phyloP scores from a whole-genome alignment of 2,888 invertebrate species.

The Trissoscelio sp. region DNA sequence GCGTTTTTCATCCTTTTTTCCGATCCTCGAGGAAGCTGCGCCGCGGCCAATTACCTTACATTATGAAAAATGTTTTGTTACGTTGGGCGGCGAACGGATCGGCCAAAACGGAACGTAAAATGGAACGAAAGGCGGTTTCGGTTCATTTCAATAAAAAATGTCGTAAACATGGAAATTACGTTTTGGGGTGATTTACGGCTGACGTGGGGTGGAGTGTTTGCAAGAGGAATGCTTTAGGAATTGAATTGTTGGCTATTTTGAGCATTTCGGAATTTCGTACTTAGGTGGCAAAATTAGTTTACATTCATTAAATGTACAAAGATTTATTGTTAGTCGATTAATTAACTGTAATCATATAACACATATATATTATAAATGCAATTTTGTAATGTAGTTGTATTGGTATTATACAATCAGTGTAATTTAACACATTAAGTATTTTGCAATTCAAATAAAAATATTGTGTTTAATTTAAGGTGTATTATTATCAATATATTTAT shows the following conservation, averaged over 20 bases:
- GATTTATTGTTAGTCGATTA: too few relatives aligned
- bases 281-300: neutral
- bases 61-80: slow-evolving; percentile 61
- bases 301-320: too few relatives aligned
- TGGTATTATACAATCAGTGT: too few relatives aligned
- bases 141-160: slow-evolving; percentile 64
- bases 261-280: neutral
- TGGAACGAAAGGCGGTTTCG: slow-evolving; percentile 44
- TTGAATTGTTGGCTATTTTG: slow-evolving; percentile 33
- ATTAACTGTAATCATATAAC: too few relatives aligned
- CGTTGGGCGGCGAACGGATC: slow-evolving; percentile 11
- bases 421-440: too few relatives aligned
- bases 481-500: too few relatives aligned
- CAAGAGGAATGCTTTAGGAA: slow-evolving; percentile 14
- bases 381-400: too few relatives aligned
- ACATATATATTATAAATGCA: too few relatives aligned
- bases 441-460: too few relatives aligned
- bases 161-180: slow-evolving; percentile 63
- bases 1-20: slow-evolving; percentile 80
- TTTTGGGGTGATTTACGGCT: slow-evolving; percentile 53
- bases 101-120: slow-evolving; percentile 45
- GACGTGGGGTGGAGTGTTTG: neutral
- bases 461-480: too few relatives aligned
- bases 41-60: slow-evolving; percentile 55
- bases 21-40: slow-evolving; percentile 62